Conservation (phyloP, 2,888 invertebrate species). For the Pimpla rufipes region DNA sequence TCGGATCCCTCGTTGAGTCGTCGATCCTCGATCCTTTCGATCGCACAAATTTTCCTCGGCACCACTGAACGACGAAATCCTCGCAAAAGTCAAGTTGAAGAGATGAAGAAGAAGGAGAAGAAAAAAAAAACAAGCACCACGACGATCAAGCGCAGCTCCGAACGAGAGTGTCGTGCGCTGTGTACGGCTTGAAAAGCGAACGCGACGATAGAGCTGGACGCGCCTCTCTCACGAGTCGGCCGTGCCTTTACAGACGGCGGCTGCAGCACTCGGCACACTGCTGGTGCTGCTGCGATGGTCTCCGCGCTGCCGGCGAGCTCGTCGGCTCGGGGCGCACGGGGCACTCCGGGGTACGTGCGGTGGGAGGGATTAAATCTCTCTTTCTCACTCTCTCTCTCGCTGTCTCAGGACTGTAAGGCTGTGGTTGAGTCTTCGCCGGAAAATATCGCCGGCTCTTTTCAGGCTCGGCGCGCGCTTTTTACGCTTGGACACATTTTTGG, state of each 20-base stretch:
- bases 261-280: conserved; percentile 73
- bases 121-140: conserved; percentile 7
- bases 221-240: conserved; percentile 69
- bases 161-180: conserved; percentile 41
- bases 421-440: conserved; percentile 58
- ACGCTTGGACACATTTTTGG: too few relatives aligned
- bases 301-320: conserved; percentile 72
- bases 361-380: conserved; percentile 76
- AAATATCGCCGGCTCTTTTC: conserved; percentile 45
- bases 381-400: too few relatives aligned
- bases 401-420: conserved; percentile 69
- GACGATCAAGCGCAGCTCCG: conserved; percentile 7
- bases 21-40: conserved; percentile 19
- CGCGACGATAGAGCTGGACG: conserved; percentile 61
- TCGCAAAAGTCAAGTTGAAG: too few relatives aligned
- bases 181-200: conserved; percentile 42
- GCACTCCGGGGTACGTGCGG: conserved; percentile 60
- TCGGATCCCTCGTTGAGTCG: conserved; percentile 48
- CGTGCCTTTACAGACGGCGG: conserved; percentile 71
- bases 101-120: conserved; percentile 31
- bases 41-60: conserved; percentile 18
- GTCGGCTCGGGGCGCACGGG: conserved; percentile 67
- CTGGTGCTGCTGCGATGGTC: conserved; percentile 60
- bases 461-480: too few relatives aligned
- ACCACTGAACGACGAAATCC: conserved; percentile 14